Base-by-base conservation (phyloP, 2,888 invertebrate genomes). In the Diplolepis rosae region DNA sequence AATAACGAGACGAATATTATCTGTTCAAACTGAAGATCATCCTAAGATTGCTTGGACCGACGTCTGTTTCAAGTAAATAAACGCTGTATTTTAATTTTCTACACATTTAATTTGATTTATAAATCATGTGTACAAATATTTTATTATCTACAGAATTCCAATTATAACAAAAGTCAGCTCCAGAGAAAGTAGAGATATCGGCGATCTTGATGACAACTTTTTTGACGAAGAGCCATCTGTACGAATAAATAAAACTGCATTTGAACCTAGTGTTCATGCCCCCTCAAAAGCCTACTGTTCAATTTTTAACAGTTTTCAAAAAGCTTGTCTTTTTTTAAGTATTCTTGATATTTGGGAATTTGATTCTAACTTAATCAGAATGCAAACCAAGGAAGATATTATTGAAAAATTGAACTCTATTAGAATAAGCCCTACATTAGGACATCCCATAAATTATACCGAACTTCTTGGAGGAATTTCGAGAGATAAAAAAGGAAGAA, bases 291-390 rank as follows among this genome's bases (percentile, higher is more conserved):
- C 92, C 56, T 94, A 94, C 83, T 95, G 95, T 87, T 88, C 88
- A 72, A 90, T 95, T 76, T 87, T 94, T 51, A 90, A 93, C 78
- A 90, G 88, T 70, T 91, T 95, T 83, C 91, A 91, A 73, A 86
- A 88, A 65, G 91, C 91, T 48, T 95, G 95, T 84, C 91, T 92
- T 70, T 90, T 92, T 74, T 88, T 91, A 77, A 94, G 92, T 86
- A 90, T 95, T 74, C 87, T 94, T 76, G 94, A 95, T 84, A 87
- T 95, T 76, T 95, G 94, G 94, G 90, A 91, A 51, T 93, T 91
- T 83, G 90, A 93, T 83, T 86, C 88, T 70, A 87, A 89, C 35
- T 78, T 89, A 73, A 91, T 95, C 68, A 84, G 85, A 28, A 89
- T 89, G 76, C 85, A 92, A 71, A 92, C 92, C 1, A 91, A 90